These are phyloP conservation scores for Sturmia bella DNA, from an alignment of 2,888 invertebrate genomes.

Conservation along the genomic window DNA sequence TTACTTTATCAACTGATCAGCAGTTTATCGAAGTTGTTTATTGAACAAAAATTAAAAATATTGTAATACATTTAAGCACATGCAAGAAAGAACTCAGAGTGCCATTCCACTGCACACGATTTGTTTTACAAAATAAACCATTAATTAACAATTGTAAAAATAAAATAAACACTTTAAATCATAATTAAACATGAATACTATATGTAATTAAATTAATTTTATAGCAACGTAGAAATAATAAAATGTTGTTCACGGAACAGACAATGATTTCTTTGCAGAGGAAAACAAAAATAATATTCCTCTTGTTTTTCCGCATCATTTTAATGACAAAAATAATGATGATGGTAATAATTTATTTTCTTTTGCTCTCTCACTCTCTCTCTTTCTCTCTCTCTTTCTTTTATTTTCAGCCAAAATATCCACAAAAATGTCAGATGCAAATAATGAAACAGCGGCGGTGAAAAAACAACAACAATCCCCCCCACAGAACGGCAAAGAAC, in stretches of 20 bases:
- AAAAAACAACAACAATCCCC: conserved; percentile 74
- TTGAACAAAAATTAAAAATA: not conserved
- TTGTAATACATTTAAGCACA: not conserved
- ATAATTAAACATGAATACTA: conserved; percentile 19
- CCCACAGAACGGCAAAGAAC: conserved; percentile 78
- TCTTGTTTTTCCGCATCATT: conserved; percentile 37
- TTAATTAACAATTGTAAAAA: conserved; percentile 9
- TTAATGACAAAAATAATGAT: conserved; percentile 36
- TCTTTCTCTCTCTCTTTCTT: not conserved
- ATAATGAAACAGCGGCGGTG: conserved; percentile 71
- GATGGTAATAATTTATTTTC: conserved; percentile 40
- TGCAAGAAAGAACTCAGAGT: conserved; percentile 9
- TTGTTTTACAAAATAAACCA: conserved; percentile 8
- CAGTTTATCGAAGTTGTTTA: conserved; percentile 1
- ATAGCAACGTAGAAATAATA: not conserved
- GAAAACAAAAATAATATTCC: conserved; percentile 14
- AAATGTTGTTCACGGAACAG: conserved; percentile 6
- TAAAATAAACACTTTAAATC: not conserved
- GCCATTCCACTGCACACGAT: conserved; percentile 24
- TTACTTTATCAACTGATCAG: too few species aligned
- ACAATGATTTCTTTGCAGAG: conserved; percentile 15
- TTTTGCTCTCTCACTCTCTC: too few species aligned
- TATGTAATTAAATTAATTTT: conserved; percentile 10
- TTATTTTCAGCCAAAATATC: conserved; percentile 74
- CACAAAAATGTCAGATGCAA: conserved; percentile 77